Base-by-base conservation (phyloP, 2,113 vertebrate genomes). In the Antechinus flavipes region DNA sequence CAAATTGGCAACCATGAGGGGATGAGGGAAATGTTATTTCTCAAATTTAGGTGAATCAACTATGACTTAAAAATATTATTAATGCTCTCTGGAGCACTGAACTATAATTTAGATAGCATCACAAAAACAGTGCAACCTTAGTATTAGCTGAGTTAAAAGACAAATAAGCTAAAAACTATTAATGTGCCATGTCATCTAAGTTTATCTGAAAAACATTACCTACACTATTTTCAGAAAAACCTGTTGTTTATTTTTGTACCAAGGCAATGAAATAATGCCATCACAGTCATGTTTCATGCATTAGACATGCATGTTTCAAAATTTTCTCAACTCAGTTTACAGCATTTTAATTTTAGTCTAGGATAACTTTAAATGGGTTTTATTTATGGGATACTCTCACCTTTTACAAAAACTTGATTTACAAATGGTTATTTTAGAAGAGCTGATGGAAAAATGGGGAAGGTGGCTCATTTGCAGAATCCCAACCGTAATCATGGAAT, bases 401-500 rank as follows among this genome's bases (percentile, higher is more conserved):
- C 89, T 90, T 47, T 68, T 68, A n/a, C 11, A 9, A 49, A 49
- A 49, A 90, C 46, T 90, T 42, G 42, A 96, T 23, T 76, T 56
- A 93, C 30, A 95, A 50, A 6, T 90, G 76, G 94, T 55, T 97
- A 46, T 1, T 94, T 97, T 93, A 94, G 93, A 94, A 94, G n/a
- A 93, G 94, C 93, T 94, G 97, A 97, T 94, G 97, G 95, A 95
- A 96, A 97, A 97, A 97, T 96, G 97, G 97, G 95, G 92, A 95
- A 90, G 58, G 68, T 49, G 24, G 25, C 26, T 90, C 5, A 90
- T 93, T 94, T 96, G 91, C 94, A 96, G 96, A 94, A 98, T 54
- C 93, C 94, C 92, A 94, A 97, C 93, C 92, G 97, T 98, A 98
- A 98, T 98, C 97, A 52, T 98, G 98, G 98, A 98, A 98, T 98